Conservation (phyloP, 2,888 invertebrate genomes). For the Rhogogaster chlorosoma region DNA sequence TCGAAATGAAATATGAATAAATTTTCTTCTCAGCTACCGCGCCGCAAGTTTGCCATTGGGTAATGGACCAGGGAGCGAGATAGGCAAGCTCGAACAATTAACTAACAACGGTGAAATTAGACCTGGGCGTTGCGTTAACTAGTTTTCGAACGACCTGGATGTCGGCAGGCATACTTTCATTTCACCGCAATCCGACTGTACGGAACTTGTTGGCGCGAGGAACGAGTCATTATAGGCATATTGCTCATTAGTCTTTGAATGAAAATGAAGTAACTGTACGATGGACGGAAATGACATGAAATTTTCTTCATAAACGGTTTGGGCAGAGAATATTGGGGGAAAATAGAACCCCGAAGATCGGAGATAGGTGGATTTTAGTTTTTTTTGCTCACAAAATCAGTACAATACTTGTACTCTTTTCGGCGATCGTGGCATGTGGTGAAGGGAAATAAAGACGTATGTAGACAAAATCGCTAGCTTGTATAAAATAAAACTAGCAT, state of each 20-base stretch:
- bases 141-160: slow-evolving; percentile 49
- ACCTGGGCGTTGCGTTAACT: slow-evolving; percentile 39
- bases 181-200: slow-evolving; percentile 26
- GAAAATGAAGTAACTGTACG: background rate
- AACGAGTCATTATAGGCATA: background rate
- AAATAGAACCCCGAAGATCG: background rate
- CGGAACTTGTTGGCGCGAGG: background rate
- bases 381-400: background rate
- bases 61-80: background rate
- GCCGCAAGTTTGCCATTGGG: background rate
- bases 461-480: background rate
- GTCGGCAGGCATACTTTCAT: slow-evolving; percentile 34
- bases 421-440: background rate
- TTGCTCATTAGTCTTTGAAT: background rate
- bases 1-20: background rate
- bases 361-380: background rate
- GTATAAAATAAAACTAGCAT: background rate
- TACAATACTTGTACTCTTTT: background rate
- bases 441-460: background rate
- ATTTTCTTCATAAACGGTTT: background rate
- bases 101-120: slow-evolving; percentile 50
- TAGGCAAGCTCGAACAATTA: background rate
- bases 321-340: background rate
- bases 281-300: background rate
- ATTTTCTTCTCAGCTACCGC: background rate